Evolutionary conservation across 2,888 invertebrate species (phyloP), one percentile per base, ranked within the genome.

Genomic region (Parasteatoda lunata): DNA sequence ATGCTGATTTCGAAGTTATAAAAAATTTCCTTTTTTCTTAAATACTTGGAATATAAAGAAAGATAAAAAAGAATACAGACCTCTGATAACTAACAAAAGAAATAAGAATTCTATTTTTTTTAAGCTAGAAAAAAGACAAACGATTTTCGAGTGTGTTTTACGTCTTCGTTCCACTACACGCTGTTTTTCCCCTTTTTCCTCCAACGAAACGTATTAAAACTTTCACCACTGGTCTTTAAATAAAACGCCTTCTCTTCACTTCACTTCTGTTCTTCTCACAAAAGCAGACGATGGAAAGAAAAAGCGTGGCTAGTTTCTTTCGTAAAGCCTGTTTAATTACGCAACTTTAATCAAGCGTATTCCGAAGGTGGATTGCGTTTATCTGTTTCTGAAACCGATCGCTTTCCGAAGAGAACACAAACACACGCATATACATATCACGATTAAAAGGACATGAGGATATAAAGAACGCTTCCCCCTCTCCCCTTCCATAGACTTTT

Each of bases 331-430:
- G 85, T 86, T 86, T 86, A 86, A 86, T 86, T 86, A 86, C 85
- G 80, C 85, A 80, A 68, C 80, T 86, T 86, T 86, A 86, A 86
- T 86, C 85, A 86, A 80, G 85, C 85, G 85, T 86, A 72, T 76
- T 75, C 30, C 30, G 75, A 49, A 51, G 70, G 73, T 65, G 70
- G 70, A 72, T 77, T 77, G 71, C 76, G 76, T 86, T 80, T 86
- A 86, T 80, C 85, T 86, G 85, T 86, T 86, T 86, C 80, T 86
- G 85, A 86, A 86, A 86, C 85, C 72, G 80, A 86, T 86, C 80
- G 85, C 80, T 80, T 66, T 30, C 59, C 75, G 13, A 68, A 52
- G 68, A 66, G 49, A 49, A 59, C 77, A 76, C 85, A 73, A 81
- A 79, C 80, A 86, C 84, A 77, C 83, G 65, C 83, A 77, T 77